Evolutionary conservation across 1,140 invertebrate genomes (phyloP), one percentile per base, ranked within the genome.

Genomic region (Drosophila varians): DNA sequence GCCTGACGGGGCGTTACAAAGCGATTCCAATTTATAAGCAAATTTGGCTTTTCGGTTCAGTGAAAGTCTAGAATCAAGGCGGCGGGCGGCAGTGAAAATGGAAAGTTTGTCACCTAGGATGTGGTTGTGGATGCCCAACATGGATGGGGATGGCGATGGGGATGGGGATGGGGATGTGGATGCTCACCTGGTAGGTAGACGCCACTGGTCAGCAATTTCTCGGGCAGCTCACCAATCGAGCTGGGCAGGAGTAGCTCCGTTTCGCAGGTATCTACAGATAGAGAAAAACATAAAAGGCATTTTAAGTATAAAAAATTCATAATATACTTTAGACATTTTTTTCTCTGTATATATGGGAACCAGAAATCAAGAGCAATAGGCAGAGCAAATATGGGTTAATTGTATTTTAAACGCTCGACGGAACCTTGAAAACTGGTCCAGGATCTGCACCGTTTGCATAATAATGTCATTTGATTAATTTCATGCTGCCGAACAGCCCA

Each of bases 171-270:
- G n/a, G n/a, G n/a, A 49, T 53, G 28, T 28, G 18, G 42, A 53
- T 49, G 89, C 84, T 89, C 91, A 93, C 93, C 93, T 91, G 93
- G 93, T 75, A 93, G 86, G 88, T 93, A 92, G 64, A 93, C 92
- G 45, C 93, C 93, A 52, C 92, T 92, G 90, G 92, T 92, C 34
- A 93, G 79, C 45, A 93, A 76, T 74, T 92, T 93, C 75, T 93
- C 93, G 49, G 93, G 92, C 60, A 93, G 76, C 71, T 93, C 93
- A 11, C 83, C 83, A 76, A 93, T 93, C 19, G 90, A 91, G 74
- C 90, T 92, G 36, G 93, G 92, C 49, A 90, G 77, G 46, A 89
- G 74, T 31, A 92, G 66, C 54, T 91, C 90, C 40, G 83, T 69
- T 31, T 86, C 79, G 18, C 54, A 72, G 48, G 53, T 52, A 53